Evolutionary conservation across 2,888 invertebrate genomes (phyloP), one percentile per base, ranked within the genome.

Genomic region (Perdita meconis): DNA sequence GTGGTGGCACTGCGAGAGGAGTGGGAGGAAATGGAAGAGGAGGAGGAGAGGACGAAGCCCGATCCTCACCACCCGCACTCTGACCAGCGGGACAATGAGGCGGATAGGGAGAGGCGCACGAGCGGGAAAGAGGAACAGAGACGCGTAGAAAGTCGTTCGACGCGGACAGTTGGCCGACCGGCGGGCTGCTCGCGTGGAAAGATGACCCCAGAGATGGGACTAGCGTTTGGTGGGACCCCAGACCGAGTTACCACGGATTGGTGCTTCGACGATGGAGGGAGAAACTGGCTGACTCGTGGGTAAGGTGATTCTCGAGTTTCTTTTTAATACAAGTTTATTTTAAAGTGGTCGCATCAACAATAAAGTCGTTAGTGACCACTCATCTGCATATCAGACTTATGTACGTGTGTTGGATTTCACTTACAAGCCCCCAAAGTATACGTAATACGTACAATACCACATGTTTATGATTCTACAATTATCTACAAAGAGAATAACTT

Each of bases 141-240:
- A 79, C 5, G 47, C 22, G 53, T 44, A 56, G 64, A 63, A 75
- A 51, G 77, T 76, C 57, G 72, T 59, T 47, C 56, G 67, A 71
- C 77, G 74, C 74, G 71, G 80, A 65, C 61, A 78, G 59, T 60
- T 67, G 65, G 59, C 57, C 44, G 64, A 67, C 66, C 65, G 65
- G 63, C 69, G 80, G 73, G 82, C 77, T 64, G 70, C 77, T 77
- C 73, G 75, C 80, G 73, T 70, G 82, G 86, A 87, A 86, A 89
- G 89, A 90, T 89, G 90, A 90, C 89, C 89, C 88, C 87, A 84
- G 86, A 88, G 87, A 88, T 88, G 90, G 89, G 87, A 87, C 87
- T 80, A 81, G 74, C 74, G 47, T 73, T 61, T 67, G 59, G 51
- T 65, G 84, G 87, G 84, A 88, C 87, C 89, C 88, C 78, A 86